Evolutionary conservation across 2,797 vertebrate genomes (phyloP).

Genomic region (Rhincodon typus): DNA sequence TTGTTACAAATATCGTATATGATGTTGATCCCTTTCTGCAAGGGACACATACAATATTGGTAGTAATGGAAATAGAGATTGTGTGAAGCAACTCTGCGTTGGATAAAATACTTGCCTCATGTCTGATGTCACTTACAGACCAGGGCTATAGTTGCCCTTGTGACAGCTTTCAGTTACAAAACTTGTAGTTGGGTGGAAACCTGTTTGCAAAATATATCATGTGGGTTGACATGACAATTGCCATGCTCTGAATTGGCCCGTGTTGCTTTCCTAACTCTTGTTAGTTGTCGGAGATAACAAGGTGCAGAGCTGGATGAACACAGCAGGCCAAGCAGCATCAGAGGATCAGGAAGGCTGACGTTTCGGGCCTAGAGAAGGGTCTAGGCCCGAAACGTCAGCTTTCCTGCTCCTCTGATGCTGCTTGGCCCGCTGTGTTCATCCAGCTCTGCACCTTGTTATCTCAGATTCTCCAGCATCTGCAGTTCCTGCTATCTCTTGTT

Average conservation of each 20-base stretch:
- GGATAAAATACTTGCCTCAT: neutral
- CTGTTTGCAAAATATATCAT: neutral
- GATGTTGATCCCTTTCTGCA: neutral
- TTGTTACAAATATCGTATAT: neutral
- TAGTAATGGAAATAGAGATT: neutral
- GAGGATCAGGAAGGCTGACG: too few relatives aligned
- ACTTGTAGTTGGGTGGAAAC: neutral
- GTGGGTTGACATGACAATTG: neutral
- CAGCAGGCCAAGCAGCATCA: too few relatives aligned
- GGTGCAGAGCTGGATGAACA: too few relatives aligned
- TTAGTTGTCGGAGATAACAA: too few relatives aligned
- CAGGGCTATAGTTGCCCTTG: neutral
- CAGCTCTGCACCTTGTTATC: too few relatives aligned
- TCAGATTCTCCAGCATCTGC: too few relatives aligned
- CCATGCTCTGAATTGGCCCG: neutral
- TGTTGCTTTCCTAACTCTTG: neutral
- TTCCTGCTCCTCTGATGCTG: too few relatives aligned
- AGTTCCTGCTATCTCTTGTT: too few relatives aligned
- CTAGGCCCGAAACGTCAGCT: too few relatives aligned
- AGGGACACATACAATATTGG: neutral
- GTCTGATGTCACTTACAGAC: neutral
- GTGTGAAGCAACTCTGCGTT: neutral
- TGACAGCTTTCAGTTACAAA: neutral
- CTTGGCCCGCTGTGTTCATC: too few relatives aligned
- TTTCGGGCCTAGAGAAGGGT: too few relatives aligned